phyloP scores from a whole-genome alignment of 2,113 vertebrate species.

The Clarias magur region DNA sequence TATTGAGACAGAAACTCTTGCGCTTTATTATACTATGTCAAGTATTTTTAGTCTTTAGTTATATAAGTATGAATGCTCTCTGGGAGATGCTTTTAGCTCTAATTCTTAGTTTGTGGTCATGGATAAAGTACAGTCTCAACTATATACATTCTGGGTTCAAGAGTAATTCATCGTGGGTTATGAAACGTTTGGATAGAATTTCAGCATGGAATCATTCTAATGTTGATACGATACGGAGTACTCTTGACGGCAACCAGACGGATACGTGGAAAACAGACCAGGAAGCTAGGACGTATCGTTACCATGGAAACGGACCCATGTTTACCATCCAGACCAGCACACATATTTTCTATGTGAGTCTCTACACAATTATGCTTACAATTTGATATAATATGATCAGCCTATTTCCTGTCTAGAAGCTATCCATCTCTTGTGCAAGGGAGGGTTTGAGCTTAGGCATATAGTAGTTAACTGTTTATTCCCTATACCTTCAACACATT shows the following conservation, averaged over 20 bases:
- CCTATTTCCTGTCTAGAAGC: not conserved
- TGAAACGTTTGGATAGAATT: not conserved
- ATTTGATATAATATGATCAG: not conserved
- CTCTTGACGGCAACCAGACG: constrained; percentile 3
- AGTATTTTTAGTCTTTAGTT: not conserved
- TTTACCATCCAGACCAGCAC: constrained; percentile 71
- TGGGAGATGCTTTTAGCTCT: constrained; percentile 40
- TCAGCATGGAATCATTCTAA: not conserved
- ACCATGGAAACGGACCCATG: constrained; percentile 49
- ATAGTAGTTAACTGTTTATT: not conserved
- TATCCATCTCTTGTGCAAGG: not conserved
- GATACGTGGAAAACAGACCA: constrained; percentile 66
- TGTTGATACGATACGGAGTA: not conserved
- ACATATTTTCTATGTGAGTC: constrained; percentile 70
- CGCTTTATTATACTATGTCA: not conserved
- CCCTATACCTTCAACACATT: not conserved
- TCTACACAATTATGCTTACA: not conserved
- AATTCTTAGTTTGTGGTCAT: constrained; percentile 51
- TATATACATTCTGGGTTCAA: constrained; percentile 20
- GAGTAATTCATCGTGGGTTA: constrained; percentile 30
- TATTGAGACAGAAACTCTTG: not conserved
- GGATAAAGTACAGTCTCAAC: constrained; percentile 34
- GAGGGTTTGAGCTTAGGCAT: not conserved
- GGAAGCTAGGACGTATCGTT: constrained; percentile 61
- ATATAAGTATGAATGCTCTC: constrained; percentile 55